These are phyloP conservation scores for Pseudolycoriella hygida DNA, from an alignment of 2,888 invertebrate species.

Conservation along the genomic window DNA sequence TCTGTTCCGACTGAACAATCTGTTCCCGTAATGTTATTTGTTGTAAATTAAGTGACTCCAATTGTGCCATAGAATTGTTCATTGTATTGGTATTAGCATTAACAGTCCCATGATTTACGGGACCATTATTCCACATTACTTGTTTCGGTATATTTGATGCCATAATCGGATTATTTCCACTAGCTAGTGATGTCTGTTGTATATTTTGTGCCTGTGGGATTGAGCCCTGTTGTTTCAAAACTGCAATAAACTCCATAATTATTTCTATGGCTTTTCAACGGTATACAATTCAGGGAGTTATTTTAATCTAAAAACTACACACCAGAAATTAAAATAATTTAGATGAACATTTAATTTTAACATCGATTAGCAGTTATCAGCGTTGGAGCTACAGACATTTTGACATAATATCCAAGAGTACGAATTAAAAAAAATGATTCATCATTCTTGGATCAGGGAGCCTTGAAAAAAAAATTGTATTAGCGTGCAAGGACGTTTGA, in stretches of 20 bases:
- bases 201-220: slow-evolving; percentile 23
- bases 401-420: no score
- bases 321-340: no score
- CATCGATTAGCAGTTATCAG: no score
- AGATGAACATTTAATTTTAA: no score
- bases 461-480: no score
- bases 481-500: no score
- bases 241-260: slow-evolving; percentile 34
- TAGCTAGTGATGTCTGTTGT: slow-evolving; percentile 9
- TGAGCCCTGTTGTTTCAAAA: slow-evolving; percentile 53
- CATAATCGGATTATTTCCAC: not conserved
- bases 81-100: slow-evolving; percentile 9
- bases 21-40: slow-evolving; percentile 76
- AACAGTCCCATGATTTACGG: slow-evolving; percentile 8
- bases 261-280: slow-evolving; percentile 5
- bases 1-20: slow-evolving; percentile 88
- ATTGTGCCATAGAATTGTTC: slow-evolving; percentile 20
- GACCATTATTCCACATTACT: slow-evolving; percentile 26
- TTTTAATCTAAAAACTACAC: no score
- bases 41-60: slow-evolving; percentile 50
- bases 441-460: no score
- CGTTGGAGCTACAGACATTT: no score
- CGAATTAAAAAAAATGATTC: no score
- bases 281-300: no score
- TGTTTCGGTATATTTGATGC: slow-evolving; percentile 8